A percentile compares a stretch with the other conserved stretches of the same genome.
Evolutionary conservation across 2,113 vertebrate genomes (phyloP).

Genomic region (Myrmophylax atrothorax): DNA sequence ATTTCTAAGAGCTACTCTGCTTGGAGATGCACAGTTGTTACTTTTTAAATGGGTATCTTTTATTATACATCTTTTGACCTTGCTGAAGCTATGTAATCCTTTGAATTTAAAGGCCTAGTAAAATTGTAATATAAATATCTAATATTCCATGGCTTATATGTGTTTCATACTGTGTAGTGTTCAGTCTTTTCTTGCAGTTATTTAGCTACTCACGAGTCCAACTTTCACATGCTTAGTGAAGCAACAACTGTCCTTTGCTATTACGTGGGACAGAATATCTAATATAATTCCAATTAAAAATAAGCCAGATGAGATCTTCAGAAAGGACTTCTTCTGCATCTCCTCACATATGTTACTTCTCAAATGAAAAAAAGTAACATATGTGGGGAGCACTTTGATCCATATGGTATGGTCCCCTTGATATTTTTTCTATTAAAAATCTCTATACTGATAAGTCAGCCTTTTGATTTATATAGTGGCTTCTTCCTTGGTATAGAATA

Average conservation of each 20-base stretch:
- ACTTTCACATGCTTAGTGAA: neutral
- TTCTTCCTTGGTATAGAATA: neutral
- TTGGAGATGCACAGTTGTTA: neutral
- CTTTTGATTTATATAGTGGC: slow-evolving; percentile 46
- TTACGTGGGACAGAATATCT: neutral
- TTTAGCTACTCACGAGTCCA: neutral
- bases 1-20: neutral
- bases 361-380: slow-evolving; percentile 44
- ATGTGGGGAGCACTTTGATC: slow-evolving; percentile 59
- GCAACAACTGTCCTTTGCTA: neutral
- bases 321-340: slow-evolving; percentile 32
- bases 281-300: slow-evolving; percentile 62
- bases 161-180: neutral
- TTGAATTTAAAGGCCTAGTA: neutral
- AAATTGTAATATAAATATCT: neutral
- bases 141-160: neutral
- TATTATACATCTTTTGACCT: neutral
- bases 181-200: neutral
- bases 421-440: slow-evolving; percentile 58
- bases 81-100: neutral
- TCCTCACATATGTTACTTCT: slow-evolving; percentile 51
- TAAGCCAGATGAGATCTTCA: slow-evolving; percentile 49
- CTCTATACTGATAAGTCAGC: slow-evolving; percentile 12
- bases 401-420: slow-evolving; percentile 38
- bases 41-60: neutral